Evolutionary conservation across 2,113 vertebrate genomes (phyloP).

Genomic region (Stomatorhinus ivindoensis): DNA sequence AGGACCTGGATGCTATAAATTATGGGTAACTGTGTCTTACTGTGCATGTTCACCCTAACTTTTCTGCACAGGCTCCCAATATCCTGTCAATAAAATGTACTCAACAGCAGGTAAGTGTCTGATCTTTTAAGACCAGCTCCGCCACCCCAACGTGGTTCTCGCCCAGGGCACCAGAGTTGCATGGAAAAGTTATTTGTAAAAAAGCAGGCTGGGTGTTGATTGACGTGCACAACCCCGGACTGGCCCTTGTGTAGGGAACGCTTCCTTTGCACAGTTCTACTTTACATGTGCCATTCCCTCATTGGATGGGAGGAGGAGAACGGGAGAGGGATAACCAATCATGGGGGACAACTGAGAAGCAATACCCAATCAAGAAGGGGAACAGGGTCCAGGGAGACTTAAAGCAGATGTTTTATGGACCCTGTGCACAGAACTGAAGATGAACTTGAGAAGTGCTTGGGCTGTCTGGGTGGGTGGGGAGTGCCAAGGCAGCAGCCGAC

Average conservation of each 20-base stretch:
- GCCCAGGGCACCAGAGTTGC: not conserved
- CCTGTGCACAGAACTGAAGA: not conserved
- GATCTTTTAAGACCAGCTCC: not conserved
- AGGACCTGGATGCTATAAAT: constrained; percentile 26
- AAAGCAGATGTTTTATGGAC: not conserved
- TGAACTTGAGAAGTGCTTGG: constrained; percentile 18
- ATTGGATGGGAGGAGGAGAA: not conserved
- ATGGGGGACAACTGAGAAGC: not conserved
- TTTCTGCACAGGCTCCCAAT: not conserved
- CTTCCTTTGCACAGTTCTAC: constrained; percentile 5
- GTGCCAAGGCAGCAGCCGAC: not conserved
- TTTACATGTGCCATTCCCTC: not conserved
- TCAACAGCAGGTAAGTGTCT: not conserved
- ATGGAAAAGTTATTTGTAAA: not conserved
- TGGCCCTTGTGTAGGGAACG: not conserved
- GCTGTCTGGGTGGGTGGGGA: not conserved
- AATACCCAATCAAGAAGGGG: not conserved
- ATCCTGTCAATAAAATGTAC: not conserved
- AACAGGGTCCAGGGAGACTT: not conserved
- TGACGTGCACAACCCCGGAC: not conserved
- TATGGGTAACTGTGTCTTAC: constrained; percentile 27
- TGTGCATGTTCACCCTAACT: constrained; percentile 18
- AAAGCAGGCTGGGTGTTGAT: not conserved
- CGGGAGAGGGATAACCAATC: not conserved
- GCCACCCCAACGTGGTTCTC: not conserved